Conservation (phyloP, 2,888 invertebrate genomes). For the Epinotia nisella region DNA sequence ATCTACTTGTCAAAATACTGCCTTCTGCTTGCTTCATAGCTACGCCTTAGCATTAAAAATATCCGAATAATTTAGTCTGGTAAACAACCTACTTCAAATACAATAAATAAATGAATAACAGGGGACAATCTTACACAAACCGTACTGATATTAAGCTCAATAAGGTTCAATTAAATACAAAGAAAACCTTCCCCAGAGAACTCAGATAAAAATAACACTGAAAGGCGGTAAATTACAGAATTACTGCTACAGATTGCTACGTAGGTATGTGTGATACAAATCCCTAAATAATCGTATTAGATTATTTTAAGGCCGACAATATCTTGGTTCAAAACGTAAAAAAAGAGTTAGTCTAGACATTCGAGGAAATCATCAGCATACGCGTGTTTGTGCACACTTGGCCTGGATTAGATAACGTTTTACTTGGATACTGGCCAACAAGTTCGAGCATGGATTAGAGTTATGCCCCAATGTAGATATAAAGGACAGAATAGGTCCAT, state of each 20-base stretch:
- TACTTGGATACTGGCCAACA: constrained; percentile 57
- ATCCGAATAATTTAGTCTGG: no score
- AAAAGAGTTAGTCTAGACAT: background rate
- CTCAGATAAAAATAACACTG: background rate
- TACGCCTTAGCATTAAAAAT: background rate
- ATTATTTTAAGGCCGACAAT: no score
- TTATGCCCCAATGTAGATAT: constrained; percentile 20
- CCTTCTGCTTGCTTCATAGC: background rate
- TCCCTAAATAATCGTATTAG: no score
- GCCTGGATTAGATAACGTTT: constrained; percentile 41
- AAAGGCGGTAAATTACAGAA: background rate
- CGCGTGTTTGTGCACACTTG: constrained; percentile 54
- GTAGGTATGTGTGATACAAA: background rate
- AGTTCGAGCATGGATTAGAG: constrained; percentile 19
- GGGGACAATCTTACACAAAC: no score
- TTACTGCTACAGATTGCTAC: no score
- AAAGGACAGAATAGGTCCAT: constrained; percentile 16
- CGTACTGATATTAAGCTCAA: no score
- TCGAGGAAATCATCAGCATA: constrained; percentile 45
- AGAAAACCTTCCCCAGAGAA: background rate
- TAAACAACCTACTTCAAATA: no score
- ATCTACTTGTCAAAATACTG: background rate
- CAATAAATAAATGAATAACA: no score
- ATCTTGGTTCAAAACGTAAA: background rate
- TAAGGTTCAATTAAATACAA: no score